Evolutionary conservation across 2,113 vertebrate species (phyloP).

Genomic region (Albula glossodonta): DNA sequence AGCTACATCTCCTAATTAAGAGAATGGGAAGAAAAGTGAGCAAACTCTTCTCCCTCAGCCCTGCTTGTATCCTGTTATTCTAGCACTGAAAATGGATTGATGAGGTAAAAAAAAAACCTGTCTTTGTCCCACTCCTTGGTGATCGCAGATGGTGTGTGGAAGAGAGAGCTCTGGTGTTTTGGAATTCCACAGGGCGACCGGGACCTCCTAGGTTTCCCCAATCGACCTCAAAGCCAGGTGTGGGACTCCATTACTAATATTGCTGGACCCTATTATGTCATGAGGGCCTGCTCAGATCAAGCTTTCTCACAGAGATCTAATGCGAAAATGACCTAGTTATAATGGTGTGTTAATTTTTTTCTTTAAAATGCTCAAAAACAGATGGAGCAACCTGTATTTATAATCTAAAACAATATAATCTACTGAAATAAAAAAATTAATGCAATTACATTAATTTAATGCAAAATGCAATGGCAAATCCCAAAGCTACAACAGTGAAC

Average conservation of each 20-base stretch:
- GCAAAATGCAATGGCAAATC: conserved; percentile 62
- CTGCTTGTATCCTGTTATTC: conserved; percentile 12
- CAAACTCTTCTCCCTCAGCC: conserved; percentile 34
- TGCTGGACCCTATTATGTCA: conserved; percentile 45
- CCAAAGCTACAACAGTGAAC: conserved; percentile 39
- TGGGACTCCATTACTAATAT: conserved; percentile 50
- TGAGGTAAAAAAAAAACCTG: conserved; percentile 44
- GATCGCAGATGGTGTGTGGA: conserved; percentile 54
- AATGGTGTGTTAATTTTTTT: conserved; percentile 52
- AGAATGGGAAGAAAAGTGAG: not conserved
- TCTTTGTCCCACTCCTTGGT: conserved; percentile 45
- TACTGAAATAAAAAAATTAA: conserved; percentile 57
- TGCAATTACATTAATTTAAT: no score
- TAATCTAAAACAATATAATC: conserved; percentile 51
- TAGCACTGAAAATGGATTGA: conserved; percentile 45
- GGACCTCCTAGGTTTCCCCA: conserved; percentile 46
- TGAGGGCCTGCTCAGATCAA: conserved; percentile 42
- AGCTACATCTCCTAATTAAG: conserved; percentile 11
- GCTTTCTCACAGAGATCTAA: conserved; percentile 42
- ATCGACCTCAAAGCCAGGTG: conserved; percentile 48
- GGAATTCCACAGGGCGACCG: conserved; percentile 35
- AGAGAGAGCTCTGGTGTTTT: conserved; percentile 37
- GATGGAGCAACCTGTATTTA: conserved; percentile 51
- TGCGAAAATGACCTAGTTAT: conserved; percentile 48
- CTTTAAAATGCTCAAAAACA: conserved; percentile 26